Evolutionary conservation across 2,797 vertebrate genomes (phyloP).

Genomic region (Dipus sagitta): DNA sequence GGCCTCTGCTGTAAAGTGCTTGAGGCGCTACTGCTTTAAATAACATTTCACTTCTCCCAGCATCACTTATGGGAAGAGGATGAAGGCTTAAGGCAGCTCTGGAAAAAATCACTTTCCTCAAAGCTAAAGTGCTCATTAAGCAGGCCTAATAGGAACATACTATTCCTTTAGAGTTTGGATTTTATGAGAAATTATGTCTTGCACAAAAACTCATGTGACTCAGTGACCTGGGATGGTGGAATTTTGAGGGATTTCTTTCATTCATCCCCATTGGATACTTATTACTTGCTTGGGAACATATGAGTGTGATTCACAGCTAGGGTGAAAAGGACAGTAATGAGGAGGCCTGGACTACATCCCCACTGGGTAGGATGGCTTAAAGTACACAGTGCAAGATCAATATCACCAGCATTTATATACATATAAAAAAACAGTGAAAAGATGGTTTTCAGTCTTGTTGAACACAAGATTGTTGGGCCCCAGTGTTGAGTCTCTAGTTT

Average conservation of each 20-base stretch:
- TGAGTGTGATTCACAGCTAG: neutral
- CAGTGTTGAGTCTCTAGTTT: neutral
- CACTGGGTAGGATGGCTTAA: neutral
- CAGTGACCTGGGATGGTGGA: neutral
- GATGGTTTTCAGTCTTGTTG: neutral
- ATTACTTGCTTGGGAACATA: neutral
- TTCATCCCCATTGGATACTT: neutral
- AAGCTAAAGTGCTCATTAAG: constrained; percentile 57
- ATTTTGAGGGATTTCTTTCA: neutral
- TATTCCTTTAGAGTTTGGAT: neutral
- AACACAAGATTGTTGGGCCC: neutral
- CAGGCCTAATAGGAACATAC: neutral
- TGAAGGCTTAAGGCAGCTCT: constrained; percentile 50
- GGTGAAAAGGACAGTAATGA: neutral
- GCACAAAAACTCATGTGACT: neutral
- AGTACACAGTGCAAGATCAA: neutral
- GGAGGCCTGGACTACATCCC: neutral
- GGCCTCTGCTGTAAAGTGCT: constrained; percentile 43
- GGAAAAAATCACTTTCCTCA: constrained; percentile 52
- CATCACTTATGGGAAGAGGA: constrained; percentile 62
- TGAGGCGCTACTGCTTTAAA: constrained; percentile 42
- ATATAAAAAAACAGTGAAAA: too few relatives aligned
- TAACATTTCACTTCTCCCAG: constrained; percentile 48
- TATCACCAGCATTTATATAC: neutral
- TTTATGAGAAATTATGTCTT: constrained; percentile 57